A percentile compares a stretch with the other conserved stretches of the same genome.
These are phyloP conservation scores for Muscicapa adusta DNA, from an alignment of 2,113 vertebrate genomes.

Conservation along the genomic window DNA sequence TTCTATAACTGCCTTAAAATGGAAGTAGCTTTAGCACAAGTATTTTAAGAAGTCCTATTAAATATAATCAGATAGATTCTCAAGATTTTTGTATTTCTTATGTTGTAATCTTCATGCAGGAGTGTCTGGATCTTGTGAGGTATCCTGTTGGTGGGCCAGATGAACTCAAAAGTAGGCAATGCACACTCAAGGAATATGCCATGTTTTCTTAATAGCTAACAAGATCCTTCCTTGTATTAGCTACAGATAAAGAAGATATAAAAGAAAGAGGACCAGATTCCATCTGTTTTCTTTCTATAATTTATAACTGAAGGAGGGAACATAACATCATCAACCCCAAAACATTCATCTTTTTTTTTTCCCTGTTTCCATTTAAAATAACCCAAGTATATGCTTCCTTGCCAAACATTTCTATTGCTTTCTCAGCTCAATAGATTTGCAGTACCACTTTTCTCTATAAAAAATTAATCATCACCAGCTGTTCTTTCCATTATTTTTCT, in stretches of 20 bases:
- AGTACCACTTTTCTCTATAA: not conserved
- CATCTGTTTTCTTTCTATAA: not conserved
- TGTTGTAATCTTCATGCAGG: not conserved
- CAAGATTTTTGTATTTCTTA: not conserved
- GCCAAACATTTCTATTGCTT: not conserved
- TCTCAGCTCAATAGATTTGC: not conserved
- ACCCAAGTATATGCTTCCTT: not conserved
- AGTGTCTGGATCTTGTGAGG: not conserved
- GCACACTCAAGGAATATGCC: not conserved
- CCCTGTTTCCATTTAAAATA: not conserved
- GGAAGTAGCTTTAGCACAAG: not conserved
- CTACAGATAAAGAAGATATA: not conserved
- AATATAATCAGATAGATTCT: not conserved
- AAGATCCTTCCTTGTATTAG: not conserved
- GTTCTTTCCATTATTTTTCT: slow-evolving; percentile 3
- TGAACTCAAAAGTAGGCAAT: not conserved
- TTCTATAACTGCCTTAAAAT: not conserved
- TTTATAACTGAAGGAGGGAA: not conserved
- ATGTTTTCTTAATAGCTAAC: not conserved
- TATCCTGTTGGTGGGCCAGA: not conserved
- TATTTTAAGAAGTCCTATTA: not conserved
- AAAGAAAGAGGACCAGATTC: not conserved
- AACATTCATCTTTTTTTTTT: not conserved
- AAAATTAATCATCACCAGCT: not conserved
- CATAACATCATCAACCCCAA: not conserved